phyloP scores from a whole-genome alignment of 2,797 vertebrate genomes.

The Myripristis murdjan region DNA sequence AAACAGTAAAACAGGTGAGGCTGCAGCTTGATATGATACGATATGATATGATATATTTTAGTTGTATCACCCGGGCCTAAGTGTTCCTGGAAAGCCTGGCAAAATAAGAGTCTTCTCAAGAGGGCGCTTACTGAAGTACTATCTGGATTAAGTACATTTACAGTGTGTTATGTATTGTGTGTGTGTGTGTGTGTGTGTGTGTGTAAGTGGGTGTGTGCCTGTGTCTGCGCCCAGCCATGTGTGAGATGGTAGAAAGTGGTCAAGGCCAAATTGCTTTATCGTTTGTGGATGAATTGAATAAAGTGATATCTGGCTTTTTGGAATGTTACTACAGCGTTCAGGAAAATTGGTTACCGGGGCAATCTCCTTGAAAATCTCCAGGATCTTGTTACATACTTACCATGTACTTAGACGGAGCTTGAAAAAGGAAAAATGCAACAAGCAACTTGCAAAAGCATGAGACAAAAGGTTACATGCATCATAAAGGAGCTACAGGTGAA shows the following conservation, averaged over 20 bases:
- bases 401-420: slow-evolving; percentile 64
- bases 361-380: slow-evolving; percentile 74
- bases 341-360: slow-evolving; percentile 81
- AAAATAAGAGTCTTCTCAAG: slow-evolving; percentile 77
- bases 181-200: slow-evolving; percentile 18
- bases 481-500: no score
- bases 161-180: slow-evolving; percentile 55
- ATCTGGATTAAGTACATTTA: slow-evolving; percentile 79
- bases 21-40: no score
- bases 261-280: slow-evolving; percentile 82
- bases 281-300: slow-evolving; percentile 83
- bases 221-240: slow-evolving; percentile 44
- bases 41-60: slow-evolving; percentile 66
- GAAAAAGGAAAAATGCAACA: slow-evolving; percentile 36
- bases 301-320: slow-evolving; percentile 85
- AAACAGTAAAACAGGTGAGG: no score
- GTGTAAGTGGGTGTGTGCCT: slow-evolving; percentile 4
- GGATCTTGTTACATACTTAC: slow-evolving; percentile 81
- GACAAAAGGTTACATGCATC: no score
- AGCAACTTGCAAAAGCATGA: slow-evolving; percentile 10
- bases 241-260: slow-evolving; percentile 80
- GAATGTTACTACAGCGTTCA: slow-evolving; percentile 83
- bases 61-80: slow-evolving; percentile 53
- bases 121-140: slow-evolving; percentile 77
- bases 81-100: slow-evolving; percentile 76